Conservation (phyloP, 2,113 vertebrate genomes). For the Spea bombifrons region DNA sequence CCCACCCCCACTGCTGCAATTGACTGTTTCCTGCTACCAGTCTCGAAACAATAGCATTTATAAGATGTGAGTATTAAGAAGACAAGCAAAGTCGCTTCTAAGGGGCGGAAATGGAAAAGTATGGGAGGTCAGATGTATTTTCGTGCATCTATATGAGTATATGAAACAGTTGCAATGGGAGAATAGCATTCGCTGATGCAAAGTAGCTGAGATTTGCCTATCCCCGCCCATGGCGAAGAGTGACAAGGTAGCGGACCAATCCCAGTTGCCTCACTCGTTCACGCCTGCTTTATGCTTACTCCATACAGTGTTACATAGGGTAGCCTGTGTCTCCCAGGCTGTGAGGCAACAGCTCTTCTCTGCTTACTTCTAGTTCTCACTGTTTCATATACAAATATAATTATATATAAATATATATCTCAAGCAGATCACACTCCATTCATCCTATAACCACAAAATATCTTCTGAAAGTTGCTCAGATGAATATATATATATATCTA, state of each 20-base stretch:
- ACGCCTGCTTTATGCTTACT: conserved; percentile 31
- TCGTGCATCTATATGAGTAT: conserved; percentile 29
- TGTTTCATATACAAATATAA: no score
- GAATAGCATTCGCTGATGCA: conserved; percentile 50
- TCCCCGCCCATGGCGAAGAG: conserved; percentile 56
- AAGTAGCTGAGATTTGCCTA: conserved; percentile 49
- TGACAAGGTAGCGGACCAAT: conserved; percentile 57
- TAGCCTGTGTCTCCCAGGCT: conserved; percentile 3
- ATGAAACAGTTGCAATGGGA: conserved; percentile 33
- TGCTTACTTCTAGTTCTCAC: conserved; percentile 9
- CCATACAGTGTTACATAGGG: conserved; percentile 21
- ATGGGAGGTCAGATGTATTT: conserved; percentile 52
- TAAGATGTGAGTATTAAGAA: conserved; percentile 29
- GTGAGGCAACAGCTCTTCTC: conserved; percentile 12
- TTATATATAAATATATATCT: no score
- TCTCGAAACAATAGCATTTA: conserved; percentile 49
- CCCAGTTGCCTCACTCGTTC: conserved; percentile 27
- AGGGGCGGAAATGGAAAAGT: conserved; percentile 52
- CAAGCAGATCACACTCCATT: no score
- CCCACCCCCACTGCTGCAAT: background rate
- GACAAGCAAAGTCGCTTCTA: conserved; percentile 46
- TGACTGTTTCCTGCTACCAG: conserved; percentile 43
- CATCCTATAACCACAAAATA: no score
- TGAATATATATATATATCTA: no score
- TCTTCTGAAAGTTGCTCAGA: no score